Evolutionary conservation across 2,113 vertebrate species (phyloP).

Genomic region (Xiphophorus couchianus): DNA sequence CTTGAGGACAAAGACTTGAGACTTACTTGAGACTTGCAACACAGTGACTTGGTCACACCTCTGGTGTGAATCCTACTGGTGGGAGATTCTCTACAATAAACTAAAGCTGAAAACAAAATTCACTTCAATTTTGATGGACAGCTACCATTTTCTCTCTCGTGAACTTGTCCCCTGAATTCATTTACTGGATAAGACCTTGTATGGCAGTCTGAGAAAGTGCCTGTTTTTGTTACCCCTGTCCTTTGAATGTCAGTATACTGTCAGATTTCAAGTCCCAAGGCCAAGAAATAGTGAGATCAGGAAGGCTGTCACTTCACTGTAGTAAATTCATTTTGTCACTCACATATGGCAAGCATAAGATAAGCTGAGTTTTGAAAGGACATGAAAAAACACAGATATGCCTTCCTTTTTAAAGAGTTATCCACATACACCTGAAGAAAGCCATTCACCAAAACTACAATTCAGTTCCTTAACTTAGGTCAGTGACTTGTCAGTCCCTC

Average conservation of each 20-base stretch:
- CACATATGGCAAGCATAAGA: slow-evolving; percentile 11
- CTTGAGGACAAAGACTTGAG: too few species aligned
- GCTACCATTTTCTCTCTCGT: background rate
- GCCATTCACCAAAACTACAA: slow-evolving; percentile 30
- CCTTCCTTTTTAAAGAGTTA: background rate
- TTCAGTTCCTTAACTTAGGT: slow-evolving; percentile 51
- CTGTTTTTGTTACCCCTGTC: background rate
- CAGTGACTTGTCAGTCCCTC: slow-evolving; percentile 67
- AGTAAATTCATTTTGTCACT: slow-evolving; percentile 39
- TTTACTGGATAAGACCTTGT: background rate
- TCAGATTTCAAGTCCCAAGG: slow-evolving; percentile 2
- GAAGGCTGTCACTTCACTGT: background rate
- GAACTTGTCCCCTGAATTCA: background rate
- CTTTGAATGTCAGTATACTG: background rate
- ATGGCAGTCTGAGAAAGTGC: background rate
- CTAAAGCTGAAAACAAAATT: background rate
- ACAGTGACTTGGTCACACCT: too few species aligned
- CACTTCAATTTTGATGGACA: background rate
- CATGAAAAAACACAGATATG: slow-evolving; percentile 1
- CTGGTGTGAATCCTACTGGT: background rate
- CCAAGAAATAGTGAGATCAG: slow-evolving; percentile 4
- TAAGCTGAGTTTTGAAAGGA: slow-evolving; percentile 2
- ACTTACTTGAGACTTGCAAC: too few species aligned
- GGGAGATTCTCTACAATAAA: background rate
- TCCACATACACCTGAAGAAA: slow-evolving; percentile 5